These are phyloP conservation scores for Mnemiopsis leidyi DNA, from an alignment of 37 sponge, comb jelly and placozoan genomes.

Conservation along the genomic window DNA sequence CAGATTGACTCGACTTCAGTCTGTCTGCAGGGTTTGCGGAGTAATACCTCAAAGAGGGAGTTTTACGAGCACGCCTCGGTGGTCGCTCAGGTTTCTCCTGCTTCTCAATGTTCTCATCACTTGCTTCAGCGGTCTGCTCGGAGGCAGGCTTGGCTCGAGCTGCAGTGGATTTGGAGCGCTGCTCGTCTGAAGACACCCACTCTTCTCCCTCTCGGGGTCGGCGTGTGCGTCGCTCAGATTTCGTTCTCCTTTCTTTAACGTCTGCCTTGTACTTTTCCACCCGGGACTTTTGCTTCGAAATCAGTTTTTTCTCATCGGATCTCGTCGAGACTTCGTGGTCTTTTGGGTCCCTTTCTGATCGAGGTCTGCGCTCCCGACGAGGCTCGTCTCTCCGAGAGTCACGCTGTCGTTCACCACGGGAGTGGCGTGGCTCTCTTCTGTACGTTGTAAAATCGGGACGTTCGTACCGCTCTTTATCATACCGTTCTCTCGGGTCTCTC, in stretches of 20 bases:
- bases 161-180: neutral
- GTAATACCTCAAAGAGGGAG: slow-evolving; percentile 48
- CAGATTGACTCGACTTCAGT: slow-evolving; percentile 21
- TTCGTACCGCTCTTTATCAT: slow-evolving; percentile 35
- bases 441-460: slow-evolving; percentile 43
- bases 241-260: neutral
- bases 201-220: slow-evolving; percentile 32
- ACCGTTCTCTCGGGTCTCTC: slow-evolving; percentile 6
- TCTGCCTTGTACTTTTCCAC: neutral
- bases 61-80: neutral
- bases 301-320: neutral
- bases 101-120: neutral
- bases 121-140: neutral
- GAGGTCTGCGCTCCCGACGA: neutral
- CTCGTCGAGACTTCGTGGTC: neutral
- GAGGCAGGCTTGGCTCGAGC: neutral
- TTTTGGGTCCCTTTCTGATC: neutral
- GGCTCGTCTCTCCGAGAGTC: slow-evolving; percentile 13
- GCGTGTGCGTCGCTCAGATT: neutral
- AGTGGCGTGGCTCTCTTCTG: neutral
- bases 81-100: neutral
- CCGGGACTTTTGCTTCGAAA: neutral
- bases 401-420: neutral
- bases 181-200: neutral
- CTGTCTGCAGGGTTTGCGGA: slow-evolving; percentile 53